Base-by-base conservation (phyloP, 2,888 invertebrate genomes). In the Ernsta delagoae region DNA sequence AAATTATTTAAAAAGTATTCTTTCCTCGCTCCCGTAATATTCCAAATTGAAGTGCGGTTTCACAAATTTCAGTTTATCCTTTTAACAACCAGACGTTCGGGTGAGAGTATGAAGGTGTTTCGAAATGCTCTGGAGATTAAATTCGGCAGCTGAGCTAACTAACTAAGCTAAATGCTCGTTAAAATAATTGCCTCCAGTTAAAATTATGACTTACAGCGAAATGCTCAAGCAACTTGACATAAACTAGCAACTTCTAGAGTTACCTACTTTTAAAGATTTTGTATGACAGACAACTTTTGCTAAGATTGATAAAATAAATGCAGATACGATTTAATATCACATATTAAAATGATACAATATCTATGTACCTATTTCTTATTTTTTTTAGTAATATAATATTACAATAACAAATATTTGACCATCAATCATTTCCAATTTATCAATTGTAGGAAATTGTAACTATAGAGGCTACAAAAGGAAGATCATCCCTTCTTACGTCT, bases 141-240 rank as follows among this genome's bases (percentile, higher is more conserved):
- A 69, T 64, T 69, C 64, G 69, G 69, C 63, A 59, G 69, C 64
- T 43, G 64, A 69, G 45, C 59, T 54, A 70, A 70, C 50, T 70
- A 59, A 63, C 50, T 70, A 59, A 63, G 8, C 64, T 53, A 34
- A 69, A 59, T 64, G 50, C 59, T 64, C 69, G 69, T 64, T 70
- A 70, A 70, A 70, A 54, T 70, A 70, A 70, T 70, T 64, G 63
- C 60, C 54, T 36, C 41, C 24, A 53, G 54, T 59, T 63, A 34
- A 59, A 69, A 63, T 59, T 69, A 63, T 63, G 63, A 67, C 41
- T 39, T 16, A 53, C 34, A 12, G 39, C 6, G 12, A 36, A 57
- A 39, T 12, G n/a, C 34, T 56, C n/a, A 56, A 56, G 53, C 53
- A 53, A 53, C 24, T 53, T 16, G 53, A 53, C 9, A 24, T 53